phyloP scores from a whole-genome alignment of 1,140 invertebrate species.

The Grapholita molesta region DNA sequence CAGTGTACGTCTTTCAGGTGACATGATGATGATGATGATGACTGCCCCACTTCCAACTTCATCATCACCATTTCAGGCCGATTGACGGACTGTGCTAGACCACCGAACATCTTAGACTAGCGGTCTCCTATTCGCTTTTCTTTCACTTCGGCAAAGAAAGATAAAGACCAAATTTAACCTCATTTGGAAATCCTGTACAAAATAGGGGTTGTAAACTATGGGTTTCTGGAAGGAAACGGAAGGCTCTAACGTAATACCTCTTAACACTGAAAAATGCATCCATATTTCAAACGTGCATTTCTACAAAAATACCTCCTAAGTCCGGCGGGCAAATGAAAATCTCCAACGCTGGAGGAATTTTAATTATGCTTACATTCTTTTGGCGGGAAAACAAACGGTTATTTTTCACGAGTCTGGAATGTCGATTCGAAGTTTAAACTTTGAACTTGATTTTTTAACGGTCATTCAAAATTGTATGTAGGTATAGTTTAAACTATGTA shows the following conservation, averaged over 20 bases:
- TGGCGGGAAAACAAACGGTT: not conserved
- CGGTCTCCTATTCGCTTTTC: no score
- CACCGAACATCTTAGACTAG: no score
- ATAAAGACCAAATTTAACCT: not conserved
- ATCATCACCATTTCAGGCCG: no score
- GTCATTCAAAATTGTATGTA: no score
- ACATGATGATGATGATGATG: no score
- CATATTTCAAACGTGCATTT: conserved; percentile 7
- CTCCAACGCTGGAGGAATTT: not conserved
- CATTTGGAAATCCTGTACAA: not conserved
- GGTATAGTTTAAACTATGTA: no score
- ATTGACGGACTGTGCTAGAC: no score
- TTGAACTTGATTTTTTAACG: no score
- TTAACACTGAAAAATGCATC: conserved; percentile 4
- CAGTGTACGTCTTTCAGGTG: no score
- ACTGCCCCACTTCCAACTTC: no score
- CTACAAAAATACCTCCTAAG: conserved; percentile 15
- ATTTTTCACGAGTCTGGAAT: conserved; percentile 1
- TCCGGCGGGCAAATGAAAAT: not conserved
- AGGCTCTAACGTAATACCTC: not conserved
- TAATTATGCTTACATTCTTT: conserved; percentile 14
- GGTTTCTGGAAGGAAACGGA: not conserved
- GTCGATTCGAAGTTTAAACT: no score
- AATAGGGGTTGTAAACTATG: not conserved
- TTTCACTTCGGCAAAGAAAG: no score